A percentile compares a stretch with the other conserved stretches of the same genome.
Conservation (phyloP, 2,888 invertebrate species). For the Iselma pallidipennis region DNA sequence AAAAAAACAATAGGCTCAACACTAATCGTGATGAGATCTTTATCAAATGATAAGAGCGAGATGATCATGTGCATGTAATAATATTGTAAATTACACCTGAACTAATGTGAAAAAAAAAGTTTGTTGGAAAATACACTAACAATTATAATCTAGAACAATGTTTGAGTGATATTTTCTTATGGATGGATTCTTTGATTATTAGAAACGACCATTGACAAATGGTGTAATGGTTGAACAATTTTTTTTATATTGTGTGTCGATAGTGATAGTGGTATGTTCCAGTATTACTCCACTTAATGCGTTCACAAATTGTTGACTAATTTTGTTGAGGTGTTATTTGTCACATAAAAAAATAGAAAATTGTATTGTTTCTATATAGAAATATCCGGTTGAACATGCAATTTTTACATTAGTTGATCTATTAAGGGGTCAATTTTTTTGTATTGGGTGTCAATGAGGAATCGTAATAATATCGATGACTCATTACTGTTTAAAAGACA, state of each 20-base stretch:
- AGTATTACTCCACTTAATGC: slow-evolving; percentile 18
- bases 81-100: slow-evolving; percentile 47
- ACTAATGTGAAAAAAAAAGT: slow-evolving; percentile 44
- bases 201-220: too few relatives aligned
- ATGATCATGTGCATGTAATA: slow-evolving; percentile 51
- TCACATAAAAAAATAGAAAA: slow-evolving; percentile 13
- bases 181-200: too few relatives aligned
- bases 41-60: slow-evolving; percentile 44
- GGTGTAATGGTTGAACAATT: not conserved
- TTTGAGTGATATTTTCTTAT: not conserved
- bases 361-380: not conserved
- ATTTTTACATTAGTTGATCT: slow-evolving; percentile 42
- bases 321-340: slow-evolving; percentile 26
- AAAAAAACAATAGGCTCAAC: slow-evolving; percentile 44
- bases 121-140: not conserved
- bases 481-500: not conserved
- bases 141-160: too few relatives aligned
- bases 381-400: slow-evolving; percentile 37
- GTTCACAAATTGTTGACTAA: slow-evolving; percentile 28
- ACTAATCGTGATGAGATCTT: slow-evolving; percentile 47
- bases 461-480: slow-evolving; percentile 4
- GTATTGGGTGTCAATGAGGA: slow-evolving; percentile 41
- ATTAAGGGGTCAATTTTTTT: slow-evolving; percentile 34
- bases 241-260: not conserved
- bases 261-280: too few relatives aligned